Evolutionary conservation across 2,888 invertebrate species (phyloP).

Genomic region (Microctonus brassicae): DNA sequence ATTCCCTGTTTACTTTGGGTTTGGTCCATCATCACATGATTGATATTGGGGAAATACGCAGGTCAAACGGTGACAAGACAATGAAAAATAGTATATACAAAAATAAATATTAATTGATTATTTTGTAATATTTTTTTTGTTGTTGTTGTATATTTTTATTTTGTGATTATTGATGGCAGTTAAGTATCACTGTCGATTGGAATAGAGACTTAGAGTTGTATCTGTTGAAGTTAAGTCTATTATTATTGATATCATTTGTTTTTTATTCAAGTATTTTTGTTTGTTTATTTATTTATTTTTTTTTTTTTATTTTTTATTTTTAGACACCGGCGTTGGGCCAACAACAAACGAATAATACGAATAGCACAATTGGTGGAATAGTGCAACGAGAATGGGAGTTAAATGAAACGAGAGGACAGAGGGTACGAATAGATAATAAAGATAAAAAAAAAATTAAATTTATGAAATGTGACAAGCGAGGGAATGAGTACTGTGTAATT

Average conservation of each 20-base stretch:
- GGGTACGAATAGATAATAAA: slow-evolving; percentile 25
- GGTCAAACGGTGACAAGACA: not conserved
- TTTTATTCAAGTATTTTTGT: no score
- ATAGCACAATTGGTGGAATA: not conserved
- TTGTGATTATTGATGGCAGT: no score
- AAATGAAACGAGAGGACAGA: not conserved
- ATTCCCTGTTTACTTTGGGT: not conserved
- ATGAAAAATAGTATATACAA: not conserved
- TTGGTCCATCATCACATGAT: not conserved
- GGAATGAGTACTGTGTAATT: slow-evolving; percentile 10
- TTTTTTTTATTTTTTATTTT: not conserved
- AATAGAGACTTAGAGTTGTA: not conserved
- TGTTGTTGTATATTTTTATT: no score
- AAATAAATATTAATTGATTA: not conserved
- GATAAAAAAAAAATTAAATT: slow-evolving; percentile 36
- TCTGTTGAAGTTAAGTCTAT: not conserved
- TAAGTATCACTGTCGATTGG: not conserved
- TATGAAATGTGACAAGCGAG: slow-evolving; percentile 13
- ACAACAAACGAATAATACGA: not conserved
- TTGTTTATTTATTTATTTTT: not conserved
- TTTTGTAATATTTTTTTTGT: not conserved
- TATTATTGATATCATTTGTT: no score
- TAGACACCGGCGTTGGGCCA: not conserved
- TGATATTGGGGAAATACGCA: not conserved
- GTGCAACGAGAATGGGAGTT: no score